These are phyloP conservation scores for Himalopsyche anomala DNA, from an alignment of 2,888 invertebrate species.

Conservation along the genomic window DNA sequence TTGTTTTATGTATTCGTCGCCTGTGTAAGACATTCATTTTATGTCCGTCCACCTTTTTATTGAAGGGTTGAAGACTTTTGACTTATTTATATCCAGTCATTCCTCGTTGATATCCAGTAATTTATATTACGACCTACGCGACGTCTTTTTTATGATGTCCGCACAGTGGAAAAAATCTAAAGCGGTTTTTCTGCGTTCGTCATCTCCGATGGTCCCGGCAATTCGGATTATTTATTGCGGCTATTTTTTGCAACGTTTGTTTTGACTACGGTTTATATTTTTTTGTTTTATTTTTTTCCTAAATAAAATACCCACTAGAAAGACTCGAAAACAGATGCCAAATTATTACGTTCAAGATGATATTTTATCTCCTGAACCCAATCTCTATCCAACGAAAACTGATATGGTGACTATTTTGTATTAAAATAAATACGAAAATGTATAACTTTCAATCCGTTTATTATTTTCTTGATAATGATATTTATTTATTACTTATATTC, in stretches of 20 bases:
- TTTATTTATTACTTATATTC: no score
- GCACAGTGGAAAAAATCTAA: slow-evolving; percentile 39
- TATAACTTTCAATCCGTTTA: no score
- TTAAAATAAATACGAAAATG: no score
- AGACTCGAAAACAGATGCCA: no score
- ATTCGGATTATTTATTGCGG: slow-evolving; percentile 15
- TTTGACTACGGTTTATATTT: not conserved
- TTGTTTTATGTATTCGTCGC: slow-evolving; percentile 58
- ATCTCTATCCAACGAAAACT: no score
- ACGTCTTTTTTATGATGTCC: slow-evolving; percentile 56
- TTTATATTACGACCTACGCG: slow-evolving; percentile 61
- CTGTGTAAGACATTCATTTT: slow-evolving; percentile 56
- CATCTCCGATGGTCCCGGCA: slow-evolving; percentile 18
- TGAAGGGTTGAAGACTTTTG: slow-evolving; percentile 59
- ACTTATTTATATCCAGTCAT: slow-evolving; percentile 63
- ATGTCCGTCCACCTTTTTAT: slow-evolving; percentile 62
- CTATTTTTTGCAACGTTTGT: not conserved
- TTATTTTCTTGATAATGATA: no score
- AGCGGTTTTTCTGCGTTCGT: slow-evolving; percentile 33
- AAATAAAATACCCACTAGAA: no score
- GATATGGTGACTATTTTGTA: no score
- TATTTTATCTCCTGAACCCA: no score
- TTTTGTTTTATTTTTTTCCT: no score
- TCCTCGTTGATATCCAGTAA: slow-evolving; percentile 62
- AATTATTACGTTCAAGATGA: no score